A percentile compares a stretch with the other conserved stretches of the same genome.
These are phyloP conservation scores for Spinus pinus DNA, from an alignment of 2,797 vertebrate genomes.

Conservation along the genomic window DNA sequence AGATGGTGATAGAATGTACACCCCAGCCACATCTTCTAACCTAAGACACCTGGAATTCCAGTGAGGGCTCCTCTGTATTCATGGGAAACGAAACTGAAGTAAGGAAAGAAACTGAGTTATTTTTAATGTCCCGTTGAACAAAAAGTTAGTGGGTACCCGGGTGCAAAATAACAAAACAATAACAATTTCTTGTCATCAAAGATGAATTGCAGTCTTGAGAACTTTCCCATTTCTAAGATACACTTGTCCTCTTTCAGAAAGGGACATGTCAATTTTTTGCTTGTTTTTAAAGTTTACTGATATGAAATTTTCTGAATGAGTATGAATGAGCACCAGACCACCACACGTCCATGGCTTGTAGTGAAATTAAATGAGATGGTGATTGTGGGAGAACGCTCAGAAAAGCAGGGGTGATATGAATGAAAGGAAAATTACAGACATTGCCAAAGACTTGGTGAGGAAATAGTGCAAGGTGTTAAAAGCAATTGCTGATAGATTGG, in stretches of 20 bases:
- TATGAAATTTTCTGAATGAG: not conserved
- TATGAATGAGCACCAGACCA: not conserved
- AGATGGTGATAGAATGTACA: accelerated
- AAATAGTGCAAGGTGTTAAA: not conserved
- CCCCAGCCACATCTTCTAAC: not conserved
- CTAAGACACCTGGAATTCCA: not conserved
- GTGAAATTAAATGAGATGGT: not conserved
- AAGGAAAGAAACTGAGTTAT: not conserved
- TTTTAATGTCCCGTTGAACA: not conserved
- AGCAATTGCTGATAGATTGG: not conserved
- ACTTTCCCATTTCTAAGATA: not conserved
- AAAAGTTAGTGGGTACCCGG: not conserved
- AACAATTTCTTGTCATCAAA: not conserved
- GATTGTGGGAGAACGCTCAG: not conserved
- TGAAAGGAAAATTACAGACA: not conserved
- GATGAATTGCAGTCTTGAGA: not conserved
- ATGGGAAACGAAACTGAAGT: not conserved
- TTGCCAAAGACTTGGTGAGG: not conserved
- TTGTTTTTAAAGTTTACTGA: not conserved
- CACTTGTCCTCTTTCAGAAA: not conserved
- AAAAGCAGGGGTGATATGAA: not conserved
- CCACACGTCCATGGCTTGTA: not conserved
- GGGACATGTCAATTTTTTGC: not conserved
- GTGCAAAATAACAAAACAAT: not conserved
- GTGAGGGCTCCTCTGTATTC: not conserved